Conservation (phyloP, 2,888 invertebrate species). For the Scaptomyza reducta region DNA sequence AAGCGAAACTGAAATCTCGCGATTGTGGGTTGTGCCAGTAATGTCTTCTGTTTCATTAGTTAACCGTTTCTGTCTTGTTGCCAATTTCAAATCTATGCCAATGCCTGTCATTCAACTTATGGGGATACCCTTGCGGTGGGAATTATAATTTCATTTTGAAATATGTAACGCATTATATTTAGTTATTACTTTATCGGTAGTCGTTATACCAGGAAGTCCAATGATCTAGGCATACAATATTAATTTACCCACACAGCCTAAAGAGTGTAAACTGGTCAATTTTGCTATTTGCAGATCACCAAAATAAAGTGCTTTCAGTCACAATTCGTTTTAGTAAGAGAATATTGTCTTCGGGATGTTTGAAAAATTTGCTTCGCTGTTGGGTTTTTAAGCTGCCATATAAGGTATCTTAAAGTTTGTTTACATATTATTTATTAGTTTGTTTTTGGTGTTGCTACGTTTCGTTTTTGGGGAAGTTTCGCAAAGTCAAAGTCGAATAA, state of each 20-base stretch:
- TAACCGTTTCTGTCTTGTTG: constrained; percentile 15
- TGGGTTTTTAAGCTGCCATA: constrained; percentile 20
- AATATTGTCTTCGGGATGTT: background rate
- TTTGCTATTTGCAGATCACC: too few relatives aligned
- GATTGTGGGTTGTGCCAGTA: constrained; percentile 57
- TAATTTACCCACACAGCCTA: background rate
- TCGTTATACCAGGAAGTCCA: too few relatives aligned
- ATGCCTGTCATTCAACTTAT: constrained; percentile 64
- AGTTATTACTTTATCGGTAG: too few relatives aligned
- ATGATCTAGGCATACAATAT: background rate
- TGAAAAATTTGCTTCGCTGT: too few relatives aligned
- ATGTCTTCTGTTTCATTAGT: constrained; percentile 25
- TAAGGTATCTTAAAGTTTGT: constrained; percentile 38
- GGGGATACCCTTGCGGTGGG: background rate
- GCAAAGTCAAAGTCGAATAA: constrained; percentile 56
- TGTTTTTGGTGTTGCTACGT: constrained; percentile 21
- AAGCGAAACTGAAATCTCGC: constrained; percentile 56
- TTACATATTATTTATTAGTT: constrained; percentile 32
- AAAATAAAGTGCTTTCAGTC: too few relatives aligned
- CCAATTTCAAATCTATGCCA: constrained; percentile 66
- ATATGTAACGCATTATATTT: background rate
- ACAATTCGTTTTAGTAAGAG: background rate
- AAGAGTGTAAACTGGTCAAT: too few relatives aligned
- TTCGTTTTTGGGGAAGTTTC: constrained; percentile 48
- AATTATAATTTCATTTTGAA: background rate